Evolutionary conservation across 2,888 invertebrate genomes (phyloP), one percentile per base, ranked within the genome.

Genomic region (Caprella mutica): DNA sequence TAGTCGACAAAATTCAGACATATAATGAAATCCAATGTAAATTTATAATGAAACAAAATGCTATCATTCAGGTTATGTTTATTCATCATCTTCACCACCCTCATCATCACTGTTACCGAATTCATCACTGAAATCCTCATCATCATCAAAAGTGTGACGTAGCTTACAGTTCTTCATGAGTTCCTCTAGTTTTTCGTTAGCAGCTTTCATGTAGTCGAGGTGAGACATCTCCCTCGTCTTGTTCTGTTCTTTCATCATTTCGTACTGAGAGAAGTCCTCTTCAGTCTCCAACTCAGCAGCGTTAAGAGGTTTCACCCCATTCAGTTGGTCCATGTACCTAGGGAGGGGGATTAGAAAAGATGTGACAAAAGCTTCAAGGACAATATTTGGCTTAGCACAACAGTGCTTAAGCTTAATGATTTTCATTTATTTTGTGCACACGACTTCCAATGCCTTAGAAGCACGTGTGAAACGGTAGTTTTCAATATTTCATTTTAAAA

Each of bases 291-390:
- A 3, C n/a, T 30, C 27, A 1, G 17, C 26, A 6, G 29, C 30
- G 26, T 48, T 51, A 26, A 54, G 42, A 12, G 56, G 52, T 21
- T 43, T 52, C 6, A 56, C 52, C n/a, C 63, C 55, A 5, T 57
- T 42, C n/a, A 52, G 23, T 24, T 56, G 51, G 23, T 59, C 55
- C 23, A 63, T 38, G 35, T 55, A 63, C 24, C 63, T 57, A 52
- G 8, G 14, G n/a, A 46, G 19, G 9, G 9, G 33, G 17, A 33
- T 5, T 21, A 38, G 8, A 8, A 6, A n/a, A n/a, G n/a, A n/a
- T n/a, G n/a, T n/a, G n/a, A n/a, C n/a, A n/a, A n/a, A n/a, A n/a
- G n/a, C n/a, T n/a, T n/a, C n/a, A n/a, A n/a, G n/a, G n/a, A n/a
- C n/a, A n/a, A n/a, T n/a, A n/a, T n/a, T n/a, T n/a, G n/a, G n/a